A percentile compares a stretch with the other conserved stretches of the same genome.
Evolutionary conservation across 2,888 invertebrate genomes (phyloP).

Genomic region (Didymodactylos carnosus): DNA sequence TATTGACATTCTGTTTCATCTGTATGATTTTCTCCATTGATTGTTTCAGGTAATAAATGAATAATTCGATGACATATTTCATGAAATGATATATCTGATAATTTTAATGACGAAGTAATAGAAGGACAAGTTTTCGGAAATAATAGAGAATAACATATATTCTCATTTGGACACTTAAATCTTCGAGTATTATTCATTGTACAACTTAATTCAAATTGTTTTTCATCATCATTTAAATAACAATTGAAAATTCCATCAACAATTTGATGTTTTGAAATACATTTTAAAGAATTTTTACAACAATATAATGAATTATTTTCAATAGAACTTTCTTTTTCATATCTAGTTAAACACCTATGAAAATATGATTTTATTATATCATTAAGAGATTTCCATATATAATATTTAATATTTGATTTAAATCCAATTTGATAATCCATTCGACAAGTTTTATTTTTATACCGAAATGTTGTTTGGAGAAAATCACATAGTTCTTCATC

Average conservation of each 20-base stretch:
- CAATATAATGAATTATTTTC: neutral
- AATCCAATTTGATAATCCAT: neutral
- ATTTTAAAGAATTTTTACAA: neutral
- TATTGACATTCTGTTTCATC: neutral
- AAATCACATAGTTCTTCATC: neutral
- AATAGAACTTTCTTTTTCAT: neutral
- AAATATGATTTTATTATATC: neutral
- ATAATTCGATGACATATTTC: neutral
- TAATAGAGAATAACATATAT: neutral
- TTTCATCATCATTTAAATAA: neutral
- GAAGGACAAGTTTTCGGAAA: neutral
- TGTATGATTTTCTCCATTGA: neutral
- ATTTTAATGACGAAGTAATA: fast-evolving
- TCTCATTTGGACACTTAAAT: neutral
- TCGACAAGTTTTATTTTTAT: neutral
- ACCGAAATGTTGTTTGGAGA: neutral
- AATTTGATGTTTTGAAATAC: neutral
- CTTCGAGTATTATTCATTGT: neutral
- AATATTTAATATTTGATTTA: neutral
- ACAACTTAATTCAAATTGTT: neutral
- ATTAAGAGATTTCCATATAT: neutral
- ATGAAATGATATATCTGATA: neutral
- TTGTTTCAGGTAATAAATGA: neutral
- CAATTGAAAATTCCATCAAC: neutral
- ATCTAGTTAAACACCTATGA: neutral